Base-by-base conservation (phyloP, 2,797 vertebrate species). In the Allobates femoralis region DNA sequence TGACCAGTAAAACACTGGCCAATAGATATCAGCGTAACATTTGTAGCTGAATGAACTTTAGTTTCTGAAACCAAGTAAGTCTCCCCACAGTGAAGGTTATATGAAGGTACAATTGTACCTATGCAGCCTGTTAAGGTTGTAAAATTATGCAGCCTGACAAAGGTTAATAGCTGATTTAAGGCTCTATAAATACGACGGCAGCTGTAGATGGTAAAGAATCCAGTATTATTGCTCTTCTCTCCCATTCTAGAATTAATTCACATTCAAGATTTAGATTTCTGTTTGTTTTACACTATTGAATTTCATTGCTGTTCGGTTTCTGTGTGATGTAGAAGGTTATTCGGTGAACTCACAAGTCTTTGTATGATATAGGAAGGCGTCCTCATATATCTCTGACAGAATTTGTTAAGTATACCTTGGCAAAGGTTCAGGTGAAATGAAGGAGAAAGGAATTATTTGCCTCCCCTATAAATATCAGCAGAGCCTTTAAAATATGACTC, bases 361-460 rank as follows among this genome's bases (percentile, higher is more conserved):
- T 60, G 56, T 69, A n/a, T 53, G 64, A 69, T 53, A 30, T 69
- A 81, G 79, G 21, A 30, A 69, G 50, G 21, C 50, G 32, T 21
- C 19, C 46, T 81, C 41, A 46, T 69, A 53, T 69, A 81, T 69
- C 64, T 51, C 64, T 53, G 41, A 34, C 79, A 81, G 79, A 23
- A 41, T 67, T 66, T 53, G 62, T 67, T 81, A 62, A 67, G 64
- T 69, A 23, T 69, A 81, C 64, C 58, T 81, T 81, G 76, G 64
- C 64, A 81, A 81, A 69, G 28, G 64, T 30, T 69, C 60, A 84
- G 58, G 74, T 84, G 74, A 77, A 84, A 62, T 84, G 83, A 78
- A 85, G 83, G 75, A 85, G 83, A 85, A 85, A 85, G 46, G 51
- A 26, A 69, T 79, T 78, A 78, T 79, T 85, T 85, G 41, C 41